These are phyloP conservation scores for Trididemnum nubilum DNA, from an alignment of 23 tunicate genomes.

Conservation along the genomic window DNA sequence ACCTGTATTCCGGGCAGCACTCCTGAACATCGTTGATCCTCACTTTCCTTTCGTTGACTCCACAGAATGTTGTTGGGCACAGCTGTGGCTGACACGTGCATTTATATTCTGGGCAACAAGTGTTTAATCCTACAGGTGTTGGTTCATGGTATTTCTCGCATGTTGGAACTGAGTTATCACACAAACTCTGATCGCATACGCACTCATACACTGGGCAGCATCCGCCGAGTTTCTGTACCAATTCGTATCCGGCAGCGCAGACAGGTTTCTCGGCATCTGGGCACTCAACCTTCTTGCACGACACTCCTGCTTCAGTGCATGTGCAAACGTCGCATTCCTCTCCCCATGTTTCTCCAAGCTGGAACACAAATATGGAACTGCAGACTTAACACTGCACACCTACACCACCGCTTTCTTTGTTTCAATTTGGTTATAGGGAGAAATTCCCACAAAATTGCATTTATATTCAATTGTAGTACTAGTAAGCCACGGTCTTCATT, in stretches of 20 bases:
- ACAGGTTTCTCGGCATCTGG: slow-evolving; percentile 45
- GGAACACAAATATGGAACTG: no score
- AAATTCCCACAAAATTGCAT: no score
- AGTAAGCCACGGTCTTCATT: no score
- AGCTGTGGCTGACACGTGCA: slow-evolving; percentile 66
- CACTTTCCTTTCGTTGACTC: slow-evolving; percentile 62
- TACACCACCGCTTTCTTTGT: no score
- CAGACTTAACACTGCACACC: no score
- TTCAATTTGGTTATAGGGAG: no score
- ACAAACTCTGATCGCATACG: slow-evolving; percentile 65
- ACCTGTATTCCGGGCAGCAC: slow-evolving; percentile 92
- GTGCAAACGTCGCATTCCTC: slow-evolving; percentile 70
- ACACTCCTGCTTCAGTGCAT: slow-evolving; percentile 64
- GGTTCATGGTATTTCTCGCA: slow-evolving; percentile 67
- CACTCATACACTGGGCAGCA: slow-evolving; percentile 90
- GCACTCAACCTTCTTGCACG: slow-evolving; percentile 67
- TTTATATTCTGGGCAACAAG: slow-evolving; percentile 85
- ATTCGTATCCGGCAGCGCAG: slow-evolving; percentile 70
- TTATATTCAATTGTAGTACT: no score
- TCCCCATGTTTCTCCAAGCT: slow-evolving; percentile 87
- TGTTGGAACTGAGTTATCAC: slow-evolving; percentile 49
- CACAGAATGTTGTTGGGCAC: slow-evolving; percentile 77
- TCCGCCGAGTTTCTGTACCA: slow-evolving; percentile 83
- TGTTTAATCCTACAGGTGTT: slow-evolving; percentile 30
- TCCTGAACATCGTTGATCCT: slow-evolving; percentile 39